Evolutionary conservation across 2,113 vertebrate species (phyloP).

Genomic region (Pollachius pollachius): DNA sequence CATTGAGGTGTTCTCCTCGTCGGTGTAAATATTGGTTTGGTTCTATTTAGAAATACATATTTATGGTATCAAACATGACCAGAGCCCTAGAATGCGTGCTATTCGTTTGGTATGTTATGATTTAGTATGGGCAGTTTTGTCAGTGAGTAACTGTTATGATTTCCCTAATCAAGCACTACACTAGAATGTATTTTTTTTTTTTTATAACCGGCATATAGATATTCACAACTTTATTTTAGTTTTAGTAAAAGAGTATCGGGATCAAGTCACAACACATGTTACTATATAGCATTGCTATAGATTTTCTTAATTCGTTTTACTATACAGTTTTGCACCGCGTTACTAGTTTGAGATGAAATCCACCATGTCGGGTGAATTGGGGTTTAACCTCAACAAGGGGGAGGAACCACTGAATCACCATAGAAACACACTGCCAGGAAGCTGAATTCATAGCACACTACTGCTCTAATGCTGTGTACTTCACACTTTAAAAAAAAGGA

Average conservation of each 20-base stretch:
- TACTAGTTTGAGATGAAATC: constrained; percentile 11
- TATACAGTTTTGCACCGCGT: constrained; percentile 7
- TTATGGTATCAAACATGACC: background rate
- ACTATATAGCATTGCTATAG: constrained; percentile 33
- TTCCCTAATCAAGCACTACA: constrained; percentile 37
- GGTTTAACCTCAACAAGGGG: constrained; percentile 21
- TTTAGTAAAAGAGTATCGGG: constrained; percentile 33
- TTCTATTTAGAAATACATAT: constrained; percentile 22
- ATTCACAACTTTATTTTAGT: constrained; percentile 28
- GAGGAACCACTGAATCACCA: constrained; percentile 9
- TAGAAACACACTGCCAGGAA: constrained; percentile 55
- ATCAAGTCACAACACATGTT: constrained; percentile 17
- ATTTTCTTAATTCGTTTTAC: constrained; percentile 14
- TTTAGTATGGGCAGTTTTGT: constrained; percentile 33
- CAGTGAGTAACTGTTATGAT: constrained; percentile 39
- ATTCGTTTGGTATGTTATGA: constrained; percentile 27
- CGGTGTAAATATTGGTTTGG: constrained; percentile 15
- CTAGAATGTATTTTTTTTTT: constrained; percentile 22
- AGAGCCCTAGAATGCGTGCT: constrained; percentile 20
- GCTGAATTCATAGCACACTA: constrained; percentile 56
- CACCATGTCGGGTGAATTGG: constrained; percentile 19
- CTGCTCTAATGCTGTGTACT: constrained; percentile 28
- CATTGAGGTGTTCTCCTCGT: constrained; percentile 18
- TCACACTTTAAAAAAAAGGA: constrained; percentile 50
- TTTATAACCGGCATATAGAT: constrained; percentile 28